phyloP scores from a whole-genome alignment of 2,888 invertebrate species.

The Dicyrtoma fusca region DNA sequence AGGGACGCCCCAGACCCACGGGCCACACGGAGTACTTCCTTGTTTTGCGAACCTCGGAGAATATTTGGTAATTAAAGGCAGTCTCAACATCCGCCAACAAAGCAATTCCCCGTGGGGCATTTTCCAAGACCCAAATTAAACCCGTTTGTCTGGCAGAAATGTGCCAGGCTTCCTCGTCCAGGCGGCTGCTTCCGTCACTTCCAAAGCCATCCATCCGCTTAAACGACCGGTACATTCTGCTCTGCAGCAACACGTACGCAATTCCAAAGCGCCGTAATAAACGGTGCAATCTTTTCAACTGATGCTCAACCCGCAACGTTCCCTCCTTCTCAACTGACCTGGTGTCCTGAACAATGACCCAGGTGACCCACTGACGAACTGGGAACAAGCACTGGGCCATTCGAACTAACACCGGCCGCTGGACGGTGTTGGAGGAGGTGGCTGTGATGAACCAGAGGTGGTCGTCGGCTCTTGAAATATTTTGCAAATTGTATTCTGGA shows the following conservation, averaged over 20 bases:
- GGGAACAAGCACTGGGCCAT: not conserved
- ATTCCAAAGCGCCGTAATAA: not conserved
- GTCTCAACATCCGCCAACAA: not conserved
- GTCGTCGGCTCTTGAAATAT: too few relatives aligned
- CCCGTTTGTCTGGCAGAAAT: not conserved
- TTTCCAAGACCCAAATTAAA: slow-evolving; percentile 4
- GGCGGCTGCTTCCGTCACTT: not conserved
- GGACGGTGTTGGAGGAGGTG: not conserved
- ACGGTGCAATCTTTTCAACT: not conserved
- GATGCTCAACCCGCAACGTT: not conserved
- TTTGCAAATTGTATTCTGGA: too few relatives aligned
- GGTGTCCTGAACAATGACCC: not conserved
- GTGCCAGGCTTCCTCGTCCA: not conserved
- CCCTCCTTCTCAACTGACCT: not conserved
- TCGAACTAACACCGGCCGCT: not conserved
- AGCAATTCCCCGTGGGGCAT: not conserved
- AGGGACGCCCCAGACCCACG: not conserved
- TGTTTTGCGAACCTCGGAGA: not conserved
- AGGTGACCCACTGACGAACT: not conserved
- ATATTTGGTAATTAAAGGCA: not conserved
- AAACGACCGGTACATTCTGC: not conserved
- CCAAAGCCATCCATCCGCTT: not conserved
- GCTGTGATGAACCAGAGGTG: slow-evolving; percentile 2
- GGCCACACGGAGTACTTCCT: not conserved
- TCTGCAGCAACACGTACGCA: not conserved